Evolutionary conservation across 2,888 invertebrate species (phyloP).

Genomic region (Agrotis clavis): DNA sequence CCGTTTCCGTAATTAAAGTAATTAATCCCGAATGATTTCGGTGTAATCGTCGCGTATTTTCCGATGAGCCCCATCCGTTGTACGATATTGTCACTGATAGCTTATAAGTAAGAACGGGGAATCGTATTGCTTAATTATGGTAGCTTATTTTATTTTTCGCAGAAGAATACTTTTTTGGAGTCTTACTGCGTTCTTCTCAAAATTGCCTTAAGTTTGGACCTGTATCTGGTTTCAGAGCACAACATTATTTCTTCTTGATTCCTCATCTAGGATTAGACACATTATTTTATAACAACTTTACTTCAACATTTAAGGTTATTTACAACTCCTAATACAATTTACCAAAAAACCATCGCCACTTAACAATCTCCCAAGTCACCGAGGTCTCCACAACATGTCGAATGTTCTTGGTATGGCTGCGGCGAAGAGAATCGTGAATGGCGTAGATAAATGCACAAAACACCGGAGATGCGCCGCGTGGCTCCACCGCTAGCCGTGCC

Average conservation of each 20-base stretch:
- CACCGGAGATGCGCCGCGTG: slow-evolving; percentile 85
- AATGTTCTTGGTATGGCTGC: slow-evolving; percentile 67
- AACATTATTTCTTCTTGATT: no score
- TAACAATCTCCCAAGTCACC: slow-evolving; percentile 61
- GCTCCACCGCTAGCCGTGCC: slow-evolving; percentile 65
- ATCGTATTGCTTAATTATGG: slow-evolving; percentile 33
- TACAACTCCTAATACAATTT: slow-evolving; percentile 6
- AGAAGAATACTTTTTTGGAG: neutral
- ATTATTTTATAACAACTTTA: no score
- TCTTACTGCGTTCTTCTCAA: neutral
- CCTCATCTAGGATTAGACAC: neutral
- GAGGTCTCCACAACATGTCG: slow-evolving; percentile 65
- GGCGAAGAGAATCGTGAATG: slow-evolving; percentile 89
- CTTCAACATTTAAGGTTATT: neutral
- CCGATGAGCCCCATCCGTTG: slow-evolving; percentile 82
- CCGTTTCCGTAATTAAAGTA: slow-evolving; percentile 90
- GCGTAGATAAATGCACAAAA: slow-evolving; percentile 88
- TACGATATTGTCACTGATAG: slow-evolving; percentile 53
- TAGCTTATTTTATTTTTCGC: slow-evolving; percentile 11
- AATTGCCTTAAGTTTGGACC: neutral
- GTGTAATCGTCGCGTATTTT: slow-evolving; percentile 84
- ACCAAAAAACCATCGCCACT: slow-evolving; percentile 4
- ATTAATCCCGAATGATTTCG: slow-evolving; percentile 86
- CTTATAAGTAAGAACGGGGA: slow-evolving; percentile 20
- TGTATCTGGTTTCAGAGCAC: neutral